These are phyloP conservation scores for Ciconia maguari DNA, from an alignment of 2,113 vertebrate species.

Conservation along the genomic window DNA sequence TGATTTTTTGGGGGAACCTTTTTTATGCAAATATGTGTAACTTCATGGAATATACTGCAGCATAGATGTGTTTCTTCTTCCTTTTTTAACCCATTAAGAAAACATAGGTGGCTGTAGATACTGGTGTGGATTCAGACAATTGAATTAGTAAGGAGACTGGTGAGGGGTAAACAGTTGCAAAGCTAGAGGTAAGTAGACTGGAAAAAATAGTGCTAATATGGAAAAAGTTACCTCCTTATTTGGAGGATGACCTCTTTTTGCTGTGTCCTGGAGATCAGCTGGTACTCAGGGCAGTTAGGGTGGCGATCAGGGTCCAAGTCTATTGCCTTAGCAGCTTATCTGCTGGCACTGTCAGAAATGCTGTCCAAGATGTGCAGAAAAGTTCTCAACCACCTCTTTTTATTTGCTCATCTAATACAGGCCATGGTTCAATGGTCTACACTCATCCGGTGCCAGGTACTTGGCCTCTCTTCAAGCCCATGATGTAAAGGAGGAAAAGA, in stretches of 20 bases:
- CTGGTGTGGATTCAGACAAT: background rate
- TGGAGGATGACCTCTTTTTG: background rate
- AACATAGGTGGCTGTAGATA: background rate
- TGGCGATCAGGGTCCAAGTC: background rate
- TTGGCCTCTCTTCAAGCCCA: background rate
- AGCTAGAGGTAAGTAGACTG: background rate
- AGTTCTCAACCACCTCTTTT: background rate
- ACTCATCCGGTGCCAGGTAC: background rate
- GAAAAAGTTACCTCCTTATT: background rate
- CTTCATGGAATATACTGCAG: background rate
- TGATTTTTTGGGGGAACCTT: background rate
- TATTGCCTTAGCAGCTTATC: background rate
- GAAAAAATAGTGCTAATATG: background rate
- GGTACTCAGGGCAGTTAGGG: background rate
- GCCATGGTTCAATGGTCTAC: background rate
- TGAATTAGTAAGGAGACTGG: background rate
- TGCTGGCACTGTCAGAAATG: background rate
- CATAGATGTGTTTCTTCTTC: background rate
- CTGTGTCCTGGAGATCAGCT: background rate
- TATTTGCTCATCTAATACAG: rapidly evolving
- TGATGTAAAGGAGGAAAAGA: background rate
- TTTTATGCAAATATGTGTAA: background rate
- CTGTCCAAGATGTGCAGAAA: background rate
- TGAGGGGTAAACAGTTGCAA: background rate
- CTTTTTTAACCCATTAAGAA: background rate